Conservation (phyloP, 2,888 invertebrate genomes). For the Drosophila borealis region DNA sequence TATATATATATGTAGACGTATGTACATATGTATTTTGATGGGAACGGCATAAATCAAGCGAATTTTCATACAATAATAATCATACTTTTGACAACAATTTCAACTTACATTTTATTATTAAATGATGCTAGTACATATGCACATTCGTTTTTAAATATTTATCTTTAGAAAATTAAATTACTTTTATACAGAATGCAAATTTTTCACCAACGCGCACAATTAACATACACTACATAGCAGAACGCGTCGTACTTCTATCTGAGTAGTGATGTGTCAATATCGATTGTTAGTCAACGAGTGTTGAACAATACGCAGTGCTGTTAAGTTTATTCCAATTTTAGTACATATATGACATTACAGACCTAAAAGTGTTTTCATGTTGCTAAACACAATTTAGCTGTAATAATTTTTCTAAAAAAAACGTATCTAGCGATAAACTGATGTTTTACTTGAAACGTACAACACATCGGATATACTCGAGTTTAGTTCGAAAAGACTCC, state of each 20-base stretch:
- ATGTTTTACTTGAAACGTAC: not conserved
- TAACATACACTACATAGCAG: constrained; percentile 44
- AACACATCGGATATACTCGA: not conserved
- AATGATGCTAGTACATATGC: constrained; percentile 40
- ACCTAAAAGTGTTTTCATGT: not conserved
- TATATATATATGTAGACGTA: not conserved
- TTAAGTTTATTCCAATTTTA: not conserved
- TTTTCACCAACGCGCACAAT: constrained; percentile 58
- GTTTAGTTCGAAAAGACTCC: not conserved
- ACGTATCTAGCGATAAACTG: not conserved
- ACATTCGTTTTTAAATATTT: constrained; percentile 37
- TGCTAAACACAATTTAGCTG: not conserved
- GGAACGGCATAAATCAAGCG: constrained; percentile 32
- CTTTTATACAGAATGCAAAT: constrained; percentile 55
- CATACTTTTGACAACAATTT: constrained; percentile 3
- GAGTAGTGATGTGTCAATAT: constrained; percentile 28
- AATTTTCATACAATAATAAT: constrained; percentile 35
- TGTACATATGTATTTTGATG: constrained; percentile 17
- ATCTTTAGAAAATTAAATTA: constrained; percentile 26
- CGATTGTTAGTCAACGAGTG: constrained; percentile 18
- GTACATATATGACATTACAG: not conserved
- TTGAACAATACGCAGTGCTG: constrained; percentile 8
- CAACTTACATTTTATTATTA: constrained; percentile 61
- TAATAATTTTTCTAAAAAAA: not conserved
- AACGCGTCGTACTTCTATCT: constrained; percentile 50